Conservation (phyloP, 2,113 vertebrate species). For the Lophius piscatorius region DNA sequence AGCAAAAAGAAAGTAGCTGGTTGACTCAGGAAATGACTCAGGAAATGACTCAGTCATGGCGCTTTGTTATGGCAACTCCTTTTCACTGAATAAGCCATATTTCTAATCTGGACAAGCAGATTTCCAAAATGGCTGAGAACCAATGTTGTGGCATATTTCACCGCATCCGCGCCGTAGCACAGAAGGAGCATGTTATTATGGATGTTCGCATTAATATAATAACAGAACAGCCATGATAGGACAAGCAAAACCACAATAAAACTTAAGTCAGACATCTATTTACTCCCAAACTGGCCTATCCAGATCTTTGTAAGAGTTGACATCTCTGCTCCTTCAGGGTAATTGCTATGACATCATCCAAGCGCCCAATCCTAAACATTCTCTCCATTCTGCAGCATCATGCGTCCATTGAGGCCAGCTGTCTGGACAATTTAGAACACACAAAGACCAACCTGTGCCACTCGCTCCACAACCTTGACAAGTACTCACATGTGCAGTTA, state of each 20-base stretch:
- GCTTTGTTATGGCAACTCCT: conserved; percentile 1
- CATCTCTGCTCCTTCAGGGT: conserved; percentile 9
- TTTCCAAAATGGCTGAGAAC: conserved; percentile 27
- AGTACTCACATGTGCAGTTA: conserved; percentile 75
- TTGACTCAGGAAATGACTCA: background rate
- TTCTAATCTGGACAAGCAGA: conserved; percentile 24
- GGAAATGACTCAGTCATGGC: background rate
- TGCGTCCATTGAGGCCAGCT: conserved; percentile 33
- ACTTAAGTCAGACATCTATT: too few relatives aligned
- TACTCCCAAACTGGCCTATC: too few relatives aligned
- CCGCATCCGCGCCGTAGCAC: background rate
- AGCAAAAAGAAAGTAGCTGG: background rate
- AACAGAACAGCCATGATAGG: too few relatives aligned
- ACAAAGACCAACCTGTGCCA: conserved; percentile 54
- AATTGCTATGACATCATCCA: conserved; percentile 29
- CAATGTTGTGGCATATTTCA: conserved; percentile 17
- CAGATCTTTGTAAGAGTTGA: too few relatives aligned
- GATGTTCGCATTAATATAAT: too few relatives aligned
- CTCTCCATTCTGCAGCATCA: conserved; percentile 36
- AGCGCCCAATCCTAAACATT: conserved; percentile 36
- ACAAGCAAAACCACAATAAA: too few relatives aligned
- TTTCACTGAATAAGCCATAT: conserved; percentile 19
- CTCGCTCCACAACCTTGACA: conserved; percentile 2
- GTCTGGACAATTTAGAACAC: conserved; percentile 25
- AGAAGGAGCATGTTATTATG: conserved; percentile 18